Evolutionary conservation across 2,888 invertebrate species (phyloP).

Genomic region (Ecliptopera silaceata): DNA sequence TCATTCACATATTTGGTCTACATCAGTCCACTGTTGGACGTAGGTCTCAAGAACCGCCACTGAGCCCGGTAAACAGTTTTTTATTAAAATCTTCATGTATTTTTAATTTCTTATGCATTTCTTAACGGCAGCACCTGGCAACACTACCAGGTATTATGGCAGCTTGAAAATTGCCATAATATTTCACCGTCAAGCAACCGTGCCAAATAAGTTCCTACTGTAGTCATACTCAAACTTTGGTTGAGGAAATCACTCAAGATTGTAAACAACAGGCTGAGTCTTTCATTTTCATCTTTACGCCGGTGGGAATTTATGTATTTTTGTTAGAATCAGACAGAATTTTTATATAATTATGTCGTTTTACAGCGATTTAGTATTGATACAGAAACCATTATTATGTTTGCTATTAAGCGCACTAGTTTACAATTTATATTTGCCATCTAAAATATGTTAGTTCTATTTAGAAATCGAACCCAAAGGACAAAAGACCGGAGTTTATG

Average conservation of each 20-base stretch:
- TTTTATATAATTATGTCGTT: neutral
- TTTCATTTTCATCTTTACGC: slow-evolving; percentile 23
- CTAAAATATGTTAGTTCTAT: too few species aligned
- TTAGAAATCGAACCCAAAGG: too few species aligned
- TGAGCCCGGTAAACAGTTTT: too few species aligned
- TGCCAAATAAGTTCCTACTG: slow-evolving; percentile 67
- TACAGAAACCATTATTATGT: too few species aligned
- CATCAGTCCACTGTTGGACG: too few species aligned
- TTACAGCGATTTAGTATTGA: neutral
- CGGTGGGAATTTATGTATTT: slow-evolving; percentile 1
- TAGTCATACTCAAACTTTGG: slow-evolving; percentile 59
- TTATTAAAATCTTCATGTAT: neutral
- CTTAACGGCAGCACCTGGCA: slow-evolving; percentile 30
- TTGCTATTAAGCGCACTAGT: too few species aligned
- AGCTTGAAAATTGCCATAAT: slow-evolving; percentile 73
- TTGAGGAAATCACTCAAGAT: slow-evolving; percentile 57
- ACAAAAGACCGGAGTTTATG: too few species aligned
- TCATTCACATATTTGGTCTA: too few species aligned
- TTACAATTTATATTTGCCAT: too few species aligned
- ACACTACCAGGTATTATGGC: slow-evolving; percentile 53
- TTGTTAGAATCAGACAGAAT: neutral
- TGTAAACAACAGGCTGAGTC: slow-evolving; percentile 51
- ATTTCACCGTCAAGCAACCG: slow-evolving; percentile 70
- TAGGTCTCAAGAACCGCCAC: too few species aligned
- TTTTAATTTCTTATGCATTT: neutral